Evolutionary conservation across 1,140 invertebrate genomes (phyloP), one percentile per base, ranked within the genome.

Genomic region (Lutraria rhynchaena): DNA sequence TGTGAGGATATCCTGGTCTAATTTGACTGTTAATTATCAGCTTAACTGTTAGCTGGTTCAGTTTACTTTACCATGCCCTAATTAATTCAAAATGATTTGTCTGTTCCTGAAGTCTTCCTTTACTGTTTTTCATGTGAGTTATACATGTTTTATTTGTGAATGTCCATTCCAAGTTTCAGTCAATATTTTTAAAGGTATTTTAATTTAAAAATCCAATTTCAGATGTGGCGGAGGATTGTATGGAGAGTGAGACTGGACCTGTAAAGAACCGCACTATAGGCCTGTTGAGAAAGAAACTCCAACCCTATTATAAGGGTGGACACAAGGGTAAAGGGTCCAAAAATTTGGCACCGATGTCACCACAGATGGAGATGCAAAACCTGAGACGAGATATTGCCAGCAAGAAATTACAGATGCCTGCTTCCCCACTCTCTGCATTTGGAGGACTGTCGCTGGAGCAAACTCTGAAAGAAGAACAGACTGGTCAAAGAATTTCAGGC

Each of bases 231-330:
- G 57, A 65, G 19, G n/a, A 33, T 35, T 63, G 55, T 31, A 51
- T 53, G 57, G 74, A 77, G n/a, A 49, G 15, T 51, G 74, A 77
- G 11, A 53, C 60, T 17, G 74, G 74, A 17, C 74, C 74, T 49
- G 44, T 77, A 9, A 63, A 65, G 22, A 63, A 60, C 17, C 5
- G 9, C 2, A 77, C 74, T 9, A 77, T 49, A 27, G 60, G 61
- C 37, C n/a, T 31, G 1, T 37, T 77, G n/a, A 19, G 74, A 5
- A 77, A 44, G 49, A 58, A 58, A 17, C 33, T 49, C 1, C n/a
- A 75, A 15, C 71, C 71, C 0, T 75, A 75, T n/a, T 35, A 19
- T 9, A 67, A 46, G 33, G 13, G 24, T 33, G 69, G 35, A 27
- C 27, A 55, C 24, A 37, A 57, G 13, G 69, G 53, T 3, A 71